phyloP scores from a whole-genome alignment of 2,888 invertebrate genomes.

The Mimas tiliae region DNA sequence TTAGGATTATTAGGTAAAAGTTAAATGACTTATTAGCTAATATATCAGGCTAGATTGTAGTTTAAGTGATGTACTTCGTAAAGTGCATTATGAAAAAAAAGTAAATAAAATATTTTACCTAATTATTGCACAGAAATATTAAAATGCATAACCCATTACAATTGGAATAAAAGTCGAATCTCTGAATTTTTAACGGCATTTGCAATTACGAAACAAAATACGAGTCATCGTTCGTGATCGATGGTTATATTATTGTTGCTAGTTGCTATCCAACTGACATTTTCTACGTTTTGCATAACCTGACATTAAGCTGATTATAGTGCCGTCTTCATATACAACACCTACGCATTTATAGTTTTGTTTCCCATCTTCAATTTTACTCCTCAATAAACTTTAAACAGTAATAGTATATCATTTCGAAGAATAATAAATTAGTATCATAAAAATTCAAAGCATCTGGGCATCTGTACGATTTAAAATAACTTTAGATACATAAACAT shows the following conservation, averaged over 20 bases:
- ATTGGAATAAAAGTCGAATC: background rate
- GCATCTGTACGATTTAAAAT: constrained; percentile 1
- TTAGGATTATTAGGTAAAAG: too few relatives aligned
- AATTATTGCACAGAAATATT: too few relatives aligned
- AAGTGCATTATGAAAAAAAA: too few relatives aligned
- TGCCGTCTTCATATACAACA: constrained; percentile 50
- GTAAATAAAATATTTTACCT: too few relatives aligned
- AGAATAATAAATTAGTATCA: background rate
- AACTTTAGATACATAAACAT: background rate
- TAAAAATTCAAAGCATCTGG: constrained; percentile 4
- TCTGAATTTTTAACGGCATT: background rate
- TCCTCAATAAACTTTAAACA: background rate
- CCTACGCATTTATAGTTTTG: constrained; percentile 36
- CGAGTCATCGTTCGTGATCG: constrained; percentile 7
- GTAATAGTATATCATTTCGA: background rate
- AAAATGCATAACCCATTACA: too few relatives aligned
- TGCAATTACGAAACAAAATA: constrained; percentile 13
- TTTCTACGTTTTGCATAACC: constrained; percentile 68
- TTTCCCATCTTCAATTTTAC: constrained; percentile 1
- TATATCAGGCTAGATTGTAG: too few relatives aligned
- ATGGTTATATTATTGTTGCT: constrained; percentile 8
- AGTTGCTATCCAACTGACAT: constrained; percentile 49
- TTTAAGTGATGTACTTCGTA: too few relatives aligned
- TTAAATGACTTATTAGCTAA: too few relatives aligned
- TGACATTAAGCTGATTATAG: constrained; percentile 66